phyloP scores from a whole-genome alignment of 2,797 vertebrate species.

The Enteromius treurensis region DNA sequence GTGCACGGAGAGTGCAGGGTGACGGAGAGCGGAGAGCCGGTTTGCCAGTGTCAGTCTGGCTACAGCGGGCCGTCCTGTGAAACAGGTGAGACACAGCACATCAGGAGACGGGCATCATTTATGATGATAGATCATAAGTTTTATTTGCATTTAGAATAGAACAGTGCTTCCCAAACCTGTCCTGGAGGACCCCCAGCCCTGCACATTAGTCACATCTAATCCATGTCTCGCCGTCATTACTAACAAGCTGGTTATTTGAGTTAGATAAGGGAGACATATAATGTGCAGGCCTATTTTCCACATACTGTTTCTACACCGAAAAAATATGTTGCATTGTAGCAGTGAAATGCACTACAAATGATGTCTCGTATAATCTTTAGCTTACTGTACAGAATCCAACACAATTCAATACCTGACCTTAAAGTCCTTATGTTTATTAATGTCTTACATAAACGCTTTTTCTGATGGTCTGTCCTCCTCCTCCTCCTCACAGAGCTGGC shows the following conservation, averaged over 20 bases:
- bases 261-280: no score
- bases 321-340: no score
- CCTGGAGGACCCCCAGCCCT: no score
- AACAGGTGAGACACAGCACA: conserved; percentile 76
- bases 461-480: neutral
- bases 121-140: neutral
- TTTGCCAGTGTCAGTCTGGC: conserved; percentile 86
- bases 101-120: neutral
- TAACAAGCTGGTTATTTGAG: no score
- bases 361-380: neutral
- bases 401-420: neutral
- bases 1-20: conserved; percentile 87
- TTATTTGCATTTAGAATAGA: neutral
- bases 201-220: no score
- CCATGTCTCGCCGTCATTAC: no score
- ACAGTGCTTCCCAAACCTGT: no score
- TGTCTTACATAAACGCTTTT: neutral
- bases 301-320: no score
- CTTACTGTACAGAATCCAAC: neutral
- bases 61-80: conserved; percentile 87
- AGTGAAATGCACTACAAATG: no score
- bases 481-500: conserved; percentile 76
- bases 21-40: conserved; percentile 81
- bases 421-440: neutral
- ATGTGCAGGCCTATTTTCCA: no score